phyloP scores from a whole-genome alignment of 2,113 vertebrate species.

The Delphinus delphis region DNA sequence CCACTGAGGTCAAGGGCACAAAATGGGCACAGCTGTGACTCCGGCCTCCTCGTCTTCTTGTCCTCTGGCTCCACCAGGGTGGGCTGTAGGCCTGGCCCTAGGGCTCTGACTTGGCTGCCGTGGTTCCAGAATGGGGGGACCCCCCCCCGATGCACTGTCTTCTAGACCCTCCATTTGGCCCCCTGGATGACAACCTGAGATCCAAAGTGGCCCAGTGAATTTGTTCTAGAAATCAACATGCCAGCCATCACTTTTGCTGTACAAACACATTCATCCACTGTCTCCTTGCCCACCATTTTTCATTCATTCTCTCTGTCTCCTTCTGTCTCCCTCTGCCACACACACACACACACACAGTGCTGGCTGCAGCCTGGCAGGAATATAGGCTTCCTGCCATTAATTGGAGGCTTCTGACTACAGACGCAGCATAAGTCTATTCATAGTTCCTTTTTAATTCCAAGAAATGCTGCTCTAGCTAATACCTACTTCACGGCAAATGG shows the following conservation, averaged over 20 bases:
- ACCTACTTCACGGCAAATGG: not conserved
- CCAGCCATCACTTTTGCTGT: not conserved
- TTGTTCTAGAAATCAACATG: not conserved
- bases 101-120: not conserved
- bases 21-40: not conserved
- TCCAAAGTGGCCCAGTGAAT: not conserved
- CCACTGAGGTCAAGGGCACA: not conserved
- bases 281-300: not conserved
- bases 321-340: too few species aligned
- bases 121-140: not conserved
- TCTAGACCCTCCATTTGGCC: not conserved
- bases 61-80: too few species aligned
- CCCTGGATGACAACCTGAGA: not conserved
- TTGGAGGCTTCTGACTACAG: constrained; percentile 39
- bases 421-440: constrained; percentile 25
- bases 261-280: too few species aligned
- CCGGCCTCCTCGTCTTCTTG: not conserved
- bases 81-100: not conserved
- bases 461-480: constrained; percentile 21
- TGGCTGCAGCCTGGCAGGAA: not conserved
- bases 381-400: constrained; percentile 33
- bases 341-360: not conserved
- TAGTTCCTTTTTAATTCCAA: constrained; percentile 19
- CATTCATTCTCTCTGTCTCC: not conserved
- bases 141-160: not conserved